These are phyloP conservation scores for Botia kubotai DNA, from an alignment of 2,797 vertebrate species.

Conservation along the genomic window DNA sequence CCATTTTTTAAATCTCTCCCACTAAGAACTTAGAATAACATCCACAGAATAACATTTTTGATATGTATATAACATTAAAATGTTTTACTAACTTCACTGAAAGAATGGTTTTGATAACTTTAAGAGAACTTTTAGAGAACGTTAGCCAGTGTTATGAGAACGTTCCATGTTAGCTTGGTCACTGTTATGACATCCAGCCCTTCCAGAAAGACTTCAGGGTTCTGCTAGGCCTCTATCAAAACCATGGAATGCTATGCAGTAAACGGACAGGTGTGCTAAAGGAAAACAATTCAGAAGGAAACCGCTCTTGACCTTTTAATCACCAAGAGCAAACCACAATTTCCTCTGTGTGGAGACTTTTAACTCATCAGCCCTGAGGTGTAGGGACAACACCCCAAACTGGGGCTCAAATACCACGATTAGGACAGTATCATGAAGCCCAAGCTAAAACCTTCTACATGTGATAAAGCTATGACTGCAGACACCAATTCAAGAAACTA, in stretches of 20 bases:
- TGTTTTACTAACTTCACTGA: too few species aligned
- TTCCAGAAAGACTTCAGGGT: not conserved
- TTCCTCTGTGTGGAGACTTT: slow-evolving; percentile 48
- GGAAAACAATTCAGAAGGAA: slow-evolving; percentile 36
- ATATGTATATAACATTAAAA: too few species aligned
- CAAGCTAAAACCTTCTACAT: not conserved
- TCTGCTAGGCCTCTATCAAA: slow-evolving; percentile 26
- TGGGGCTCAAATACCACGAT: not conserved
- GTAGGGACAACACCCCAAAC: not conserved
- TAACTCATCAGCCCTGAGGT: slow-evolving; percentile 11
- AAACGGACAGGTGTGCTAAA: slow-evolving; percentile 46
- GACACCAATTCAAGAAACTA: slow-evolving; percentile 5
- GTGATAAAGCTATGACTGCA: not conserved
- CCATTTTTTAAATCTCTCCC: too few species aligned
- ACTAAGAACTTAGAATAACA: too few species aligned
- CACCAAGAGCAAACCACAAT: slow-evolving; percentile 53
- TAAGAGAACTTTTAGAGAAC: too few species aligned
- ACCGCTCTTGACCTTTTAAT: slow-evolving; percentile 53
- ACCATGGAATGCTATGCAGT: slow-evolving; percentile 33
- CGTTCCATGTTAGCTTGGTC: too few species aligned
- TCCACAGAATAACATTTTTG: too few species aligned
- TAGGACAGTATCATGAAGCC: not conserved
- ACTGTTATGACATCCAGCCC: not conserved
- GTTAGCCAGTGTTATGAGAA: too few species aligned
- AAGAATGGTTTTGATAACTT: too few species aligned